Evolutionary conservation across 1,140 invertebrate species (phyloP).

Genomic region (Drosophila lacteicornis): DNA sequence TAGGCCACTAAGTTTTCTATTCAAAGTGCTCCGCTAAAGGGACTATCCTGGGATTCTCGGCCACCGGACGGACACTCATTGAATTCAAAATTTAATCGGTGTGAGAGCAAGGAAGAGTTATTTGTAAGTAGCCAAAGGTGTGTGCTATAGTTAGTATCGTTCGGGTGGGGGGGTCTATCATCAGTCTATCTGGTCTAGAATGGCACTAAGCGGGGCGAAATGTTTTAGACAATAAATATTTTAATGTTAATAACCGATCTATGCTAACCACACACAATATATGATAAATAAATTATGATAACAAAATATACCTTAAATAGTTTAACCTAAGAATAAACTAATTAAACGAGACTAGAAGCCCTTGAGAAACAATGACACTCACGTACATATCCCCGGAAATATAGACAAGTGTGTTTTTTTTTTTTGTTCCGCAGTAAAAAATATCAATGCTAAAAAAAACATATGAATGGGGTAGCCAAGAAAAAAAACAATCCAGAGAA

Average conservation of each 20-base stretch:
- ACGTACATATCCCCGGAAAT: constrained; percentile 34
- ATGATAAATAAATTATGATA: constrained; percentile 27
- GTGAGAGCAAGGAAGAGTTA: constrained; percentile 7
- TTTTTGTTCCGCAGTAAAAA: constrained; percentile 16
- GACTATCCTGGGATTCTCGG: constrained; percentile 2
- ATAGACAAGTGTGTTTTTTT: background rate
- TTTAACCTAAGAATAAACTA: constrained; percentile 21
- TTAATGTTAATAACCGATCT: constrained; percentile 64
- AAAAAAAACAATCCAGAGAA: constrained; percentile 7
- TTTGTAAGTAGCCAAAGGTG: constrained; percentile 77
- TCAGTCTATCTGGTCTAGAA: constrained; percentile 33
- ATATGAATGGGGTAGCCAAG: constrained; percentile 28
- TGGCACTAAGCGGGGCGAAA: constrained; percentile 61
- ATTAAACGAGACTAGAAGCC: constrained; percentile 35
- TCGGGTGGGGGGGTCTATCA: constrained; percentile 22
- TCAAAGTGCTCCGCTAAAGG: constrained; percentile 65
- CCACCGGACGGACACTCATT: constrained; percentile 36
- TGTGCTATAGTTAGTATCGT: constrained; percentile 73
- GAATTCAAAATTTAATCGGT: constrained; percentile 71
- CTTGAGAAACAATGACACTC: constrained; percentile 17
- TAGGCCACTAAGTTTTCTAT: constrained; percentile 37
- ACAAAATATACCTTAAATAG: constrained; percentile 41
- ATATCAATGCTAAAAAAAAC: constrained; percentile 26
- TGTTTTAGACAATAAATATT: constrained; percentile 83
- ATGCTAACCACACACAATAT: constrained; percentile 37